Percentiles rank a stretch among this genome's conserved stretches.
phyloP scores from a whole-genome alignment of 2,113 vertebrate genomes.

The Ardeotis arabs region DNA sequence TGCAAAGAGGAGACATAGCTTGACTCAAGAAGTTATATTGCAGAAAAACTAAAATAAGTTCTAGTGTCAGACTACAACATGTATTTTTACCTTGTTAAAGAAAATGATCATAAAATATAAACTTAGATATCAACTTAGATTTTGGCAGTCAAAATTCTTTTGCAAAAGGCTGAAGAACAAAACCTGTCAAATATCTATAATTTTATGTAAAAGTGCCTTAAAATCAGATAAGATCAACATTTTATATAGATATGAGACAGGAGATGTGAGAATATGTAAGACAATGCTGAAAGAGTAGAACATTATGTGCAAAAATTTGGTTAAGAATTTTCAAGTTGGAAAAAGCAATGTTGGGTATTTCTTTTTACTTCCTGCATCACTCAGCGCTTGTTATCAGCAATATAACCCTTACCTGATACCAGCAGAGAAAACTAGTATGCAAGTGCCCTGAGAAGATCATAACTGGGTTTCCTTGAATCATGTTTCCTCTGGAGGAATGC shows the following conservation, averaged over 20 bases:
- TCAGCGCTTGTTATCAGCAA: neutral
- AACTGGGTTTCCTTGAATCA: neutral
- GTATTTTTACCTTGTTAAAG: neutral
- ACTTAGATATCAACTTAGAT: neutral
- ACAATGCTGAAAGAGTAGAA: neutral
- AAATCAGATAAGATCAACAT: neutral
- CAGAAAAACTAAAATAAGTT: neutral
- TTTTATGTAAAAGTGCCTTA: neutral
- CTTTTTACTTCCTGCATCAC: neutral
- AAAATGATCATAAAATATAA: neutral
- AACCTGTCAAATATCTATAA: neutral
- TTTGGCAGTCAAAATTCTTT: neutral
- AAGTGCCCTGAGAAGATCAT: fast-evolving
- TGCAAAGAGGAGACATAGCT: neutral
- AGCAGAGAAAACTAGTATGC: neutral
- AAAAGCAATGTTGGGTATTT: neutral
- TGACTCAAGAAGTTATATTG: neutral
- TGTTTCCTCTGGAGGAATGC: neutral
- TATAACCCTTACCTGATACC: too few relatives aligned
- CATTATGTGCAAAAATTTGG: neutral
- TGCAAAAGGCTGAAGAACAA: fast-evolving
- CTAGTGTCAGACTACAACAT: neutral
- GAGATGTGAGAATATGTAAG: neutral
- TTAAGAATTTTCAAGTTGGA: neutral
- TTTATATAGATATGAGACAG: neutral